Percentiles rank a stretch among this genome's conserved stretches.
Conservation (phyloP, 2,888 invertebrate genomes). For the Maniola hyperantus region DNA sequence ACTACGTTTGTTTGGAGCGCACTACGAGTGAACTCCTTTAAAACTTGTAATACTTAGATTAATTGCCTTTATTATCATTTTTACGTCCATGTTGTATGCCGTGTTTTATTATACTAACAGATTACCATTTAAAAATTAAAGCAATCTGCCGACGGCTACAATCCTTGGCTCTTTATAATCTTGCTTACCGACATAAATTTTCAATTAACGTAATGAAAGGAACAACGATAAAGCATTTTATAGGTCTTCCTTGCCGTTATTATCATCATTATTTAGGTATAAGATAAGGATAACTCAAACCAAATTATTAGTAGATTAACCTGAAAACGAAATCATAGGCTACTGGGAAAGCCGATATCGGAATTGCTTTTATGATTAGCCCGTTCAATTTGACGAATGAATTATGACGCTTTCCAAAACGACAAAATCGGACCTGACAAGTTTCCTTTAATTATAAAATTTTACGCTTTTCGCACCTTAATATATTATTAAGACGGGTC, state of each 20-base stretch:
- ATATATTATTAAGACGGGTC: not conserved
- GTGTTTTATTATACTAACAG: not conserved
- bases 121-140: constrained; percentile 16
- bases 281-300: constrained; percentile 7
- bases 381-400: constrained; percentile 27
- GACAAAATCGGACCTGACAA: constrained; percentile 14
- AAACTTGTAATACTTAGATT: too few species aligned
- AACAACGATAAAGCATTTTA: constrained; percentile 22
- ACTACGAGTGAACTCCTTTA: too few species aligned
- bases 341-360: constrained; percentile 17
- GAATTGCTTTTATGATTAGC: constrained; percentile 33
- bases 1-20: too few species aligned
- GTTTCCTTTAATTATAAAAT: constrained; percentile 9
- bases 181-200: constrained; percentile 20
- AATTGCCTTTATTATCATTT: not conserved
- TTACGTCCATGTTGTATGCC: not conserved
- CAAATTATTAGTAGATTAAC: constrained; percentile 21
- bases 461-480: not conserved
- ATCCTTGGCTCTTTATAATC: constrained; percentile 10
- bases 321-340: constrained; percentile 22
- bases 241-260: constrained; percentile 11
- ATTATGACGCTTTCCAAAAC: constrained; percentile 17
- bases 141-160: constrained; percentile 12
- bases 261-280: constrained; percentile 14
- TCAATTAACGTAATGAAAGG: constrained; percentile 25